Evolutionary conservation across 2,888 invertebrate genomes (phyloP), one percentile per base, ranked within the genome.

Genomic region (Drosophila neonasuta): DNA sequence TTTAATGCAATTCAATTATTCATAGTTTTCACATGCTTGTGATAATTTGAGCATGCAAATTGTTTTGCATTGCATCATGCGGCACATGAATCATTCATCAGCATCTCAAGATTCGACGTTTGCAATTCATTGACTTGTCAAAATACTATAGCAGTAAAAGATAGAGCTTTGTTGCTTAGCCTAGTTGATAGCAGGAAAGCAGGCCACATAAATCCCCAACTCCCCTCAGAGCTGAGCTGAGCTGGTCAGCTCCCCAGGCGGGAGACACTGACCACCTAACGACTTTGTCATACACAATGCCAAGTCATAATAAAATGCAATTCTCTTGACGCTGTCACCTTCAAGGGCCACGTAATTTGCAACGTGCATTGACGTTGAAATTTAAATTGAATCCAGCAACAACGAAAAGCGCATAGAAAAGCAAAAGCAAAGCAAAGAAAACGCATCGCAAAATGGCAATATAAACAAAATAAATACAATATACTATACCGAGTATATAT

Each of bases 261-360:
- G 7, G 45, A 29, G 48, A 24, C 24, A 24, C 24, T 6, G 24
- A 48, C 34, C 29, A 58, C 49, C 68, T 73, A 76, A 65, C 76
- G 51, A 73, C 49, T 46, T 63, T 72, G 55, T 64, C 20, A 30
- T 36, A 24, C 36, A 73, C 76, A 71, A 60, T 74, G 80, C 49
- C 66, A 9, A 75, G 75, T 81, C 82, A 79, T 81, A 83, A 80
- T 65, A 68, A 77, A 73, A 64, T 80, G 80, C 74, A 76, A 65
- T 80, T 74, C 73, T 74, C 76, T 74, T 67, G 68, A 39, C 70
- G 66, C 67, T 74, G 73, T 79, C 79, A 79, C 77, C 77, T 79
- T 82, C 81, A 81, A 80, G 74, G 69, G 76, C 74, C 79, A 80
- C 82, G 80, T 79, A 80, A 74, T 79, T 79, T 78, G 79, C 80